Base-by-base conservation (phyloP, 2,113 vertebrate species). In the Nothobranchius kuhntae region DNA sequence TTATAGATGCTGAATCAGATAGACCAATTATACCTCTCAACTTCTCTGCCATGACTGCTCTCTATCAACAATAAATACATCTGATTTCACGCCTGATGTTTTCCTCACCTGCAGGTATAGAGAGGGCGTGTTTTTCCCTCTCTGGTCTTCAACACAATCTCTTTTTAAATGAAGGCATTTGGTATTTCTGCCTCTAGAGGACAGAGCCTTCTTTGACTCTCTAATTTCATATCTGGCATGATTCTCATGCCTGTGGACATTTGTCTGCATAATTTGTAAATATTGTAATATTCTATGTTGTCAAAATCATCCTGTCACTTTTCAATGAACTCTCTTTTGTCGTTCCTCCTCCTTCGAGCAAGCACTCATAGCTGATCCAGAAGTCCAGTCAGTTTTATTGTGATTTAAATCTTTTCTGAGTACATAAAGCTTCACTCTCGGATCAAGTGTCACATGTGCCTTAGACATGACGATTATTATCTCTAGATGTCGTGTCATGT, bases 1-100 rank as follows among this genome's bases (percentile, higher is more conserved):
- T 79, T 46, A 13, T 45, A 80, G 68, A 80, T 73, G 62, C 52
- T 62, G 68, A 76, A 77, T 78, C 73, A 53, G 78, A 85, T 75
- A 26, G 51, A 35, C 51, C 71, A 81, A 82, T 86, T 86, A 86
- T 82, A 81, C 59, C 9, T 46, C 53, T 66, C 58, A 6, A 68
- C 69, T 72, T 77, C 73, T 80, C 71, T 53, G 42, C 66, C 45
- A 17, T 48, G 69, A 71, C 76, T 58, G 69, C 52, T 77, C 61
- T 75, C 66, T 77, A 70, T 81, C 83, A 78, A 70, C 73, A 66
- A 47, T 59, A 68, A 74, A 64, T 26, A 40, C 65, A 66, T 66
- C 48, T 53, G 30, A n/a, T 74, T 80, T 65, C 40, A 74, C 51
- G 59, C 14, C 50, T 61, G 30, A 66, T 46, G 72, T 64, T 78